Evolutionary conservation across 1,140 invertebrate genomes (phyloP).

Genomic region (Homalodisca vitripennis): DNA sequence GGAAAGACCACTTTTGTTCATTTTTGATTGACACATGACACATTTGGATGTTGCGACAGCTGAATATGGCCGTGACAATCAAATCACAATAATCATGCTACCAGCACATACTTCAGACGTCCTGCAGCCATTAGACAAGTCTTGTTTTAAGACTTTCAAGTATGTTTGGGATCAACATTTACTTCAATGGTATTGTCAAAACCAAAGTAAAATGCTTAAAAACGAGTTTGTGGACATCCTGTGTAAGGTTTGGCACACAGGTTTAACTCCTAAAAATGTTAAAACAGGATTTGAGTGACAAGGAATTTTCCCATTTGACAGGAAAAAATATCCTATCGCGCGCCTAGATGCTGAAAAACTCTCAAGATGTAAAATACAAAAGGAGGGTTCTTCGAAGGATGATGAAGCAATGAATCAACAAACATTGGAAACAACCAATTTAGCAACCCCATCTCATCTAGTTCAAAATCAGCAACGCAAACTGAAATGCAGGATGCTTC

Average conservation of each 20-base stretch:
- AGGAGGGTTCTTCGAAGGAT: too few relatives aligned
- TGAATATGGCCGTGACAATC: conserved; percentile 2
- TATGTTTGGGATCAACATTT: conserved; percentile 23
- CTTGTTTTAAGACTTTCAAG: conserved; percentile 28
- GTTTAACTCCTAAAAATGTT: conserved; percentile 21
- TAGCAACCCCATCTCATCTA: too few relatives aligned
- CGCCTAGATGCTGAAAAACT: conserved; percentile 31
- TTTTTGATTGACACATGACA: conserved; percentile 32
- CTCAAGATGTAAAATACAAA: conserved; percentile 18
- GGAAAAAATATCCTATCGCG: conserved; percentile 27
- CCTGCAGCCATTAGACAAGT: conserved; percentile 29
- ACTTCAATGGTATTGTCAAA: conserved; percentile 28
- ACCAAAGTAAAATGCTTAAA: conserved; percentile 28
- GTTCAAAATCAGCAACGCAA: too few relatives aligned
- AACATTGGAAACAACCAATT: too few relatives aligned
- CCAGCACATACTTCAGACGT: conserved; percentile 31
- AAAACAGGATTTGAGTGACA: conserved; percentile 19
- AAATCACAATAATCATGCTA: conserved; percentile 29
- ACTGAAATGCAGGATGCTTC: too few relatives aligned
- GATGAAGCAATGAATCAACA: too few relatives aligned
- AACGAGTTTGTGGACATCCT: conserved; percentile 25
- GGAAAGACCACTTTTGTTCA: conserved; percentile 26
- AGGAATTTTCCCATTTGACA: conserved; percentile 25
- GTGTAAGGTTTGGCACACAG: conserved; percentile 27
- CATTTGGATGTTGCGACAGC: conserved; percentile 29